Percentiles rank a stretch among this genome's conserved stretches.
Conservation (phyloP, 2,888 invertebrate species). For the Caenorhabditis wallacei region DNA sequence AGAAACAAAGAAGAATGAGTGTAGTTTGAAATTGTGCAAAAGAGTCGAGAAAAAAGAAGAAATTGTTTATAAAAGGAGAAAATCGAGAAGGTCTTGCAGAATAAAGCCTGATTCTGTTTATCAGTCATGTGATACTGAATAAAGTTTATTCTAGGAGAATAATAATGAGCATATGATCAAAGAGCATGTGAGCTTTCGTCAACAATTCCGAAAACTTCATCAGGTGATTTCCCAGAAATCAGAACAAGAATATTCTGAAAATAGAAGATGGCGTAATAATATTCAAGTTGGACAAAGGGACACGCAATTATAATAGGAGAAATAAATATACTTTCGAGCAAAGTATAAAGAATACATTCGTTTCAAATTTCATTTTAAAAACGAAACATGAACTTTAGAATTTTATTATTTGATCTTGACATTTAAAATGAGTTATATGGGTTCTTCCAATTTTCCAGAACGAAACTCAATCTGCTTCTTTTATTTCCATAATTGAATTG, state of each 20-base stretch:
- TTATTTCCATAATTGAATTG: too few relatives aligned
- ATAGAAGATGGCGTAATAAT: too few relatives aligned
- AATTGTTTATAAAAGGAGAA: background rate
- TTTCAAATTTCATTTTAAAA: too few relatives aligned
- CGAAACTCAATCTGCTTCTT: too few relatives aligned
- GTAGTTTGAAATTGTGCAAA: slow-evolving; percentile 28
- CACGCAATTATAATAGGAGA: too few relatives aligned
- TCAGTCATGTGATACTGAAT: background rate
- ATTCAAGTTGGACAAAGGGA: too few relatives aligned
- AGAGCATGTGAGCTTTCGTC: background rate
- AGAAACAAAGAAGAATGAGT: background rate
- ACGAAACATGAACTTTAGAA: too few relatives aligned
- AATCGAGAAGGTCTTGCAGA: background rate
- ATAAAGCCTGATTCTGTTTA: background rate
- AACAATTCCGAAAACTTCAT: background rate
- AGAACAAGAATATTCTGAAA: background rate
- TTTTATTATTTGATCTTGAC: too few relatives aligned
- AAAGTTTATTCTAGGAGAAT: background rate
- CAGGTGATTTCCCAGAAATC: background rate
- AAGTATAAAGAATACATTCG: too few relatives aligned
- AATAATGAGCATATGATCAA: background rate
- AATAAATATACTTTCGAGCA: too few relatives aligned
- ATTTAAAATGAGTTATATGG: too few relatives aligned
- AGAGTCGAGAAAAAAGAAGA: background rate
- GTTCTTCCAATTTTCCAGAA: too few relatives aligned